Percentiles rank a stretch among this genome's conserved stretches.
phyloP scores from a whole-genome alignment of 1,140 invertebrate species.

The Drosophila elegans region DNA sequence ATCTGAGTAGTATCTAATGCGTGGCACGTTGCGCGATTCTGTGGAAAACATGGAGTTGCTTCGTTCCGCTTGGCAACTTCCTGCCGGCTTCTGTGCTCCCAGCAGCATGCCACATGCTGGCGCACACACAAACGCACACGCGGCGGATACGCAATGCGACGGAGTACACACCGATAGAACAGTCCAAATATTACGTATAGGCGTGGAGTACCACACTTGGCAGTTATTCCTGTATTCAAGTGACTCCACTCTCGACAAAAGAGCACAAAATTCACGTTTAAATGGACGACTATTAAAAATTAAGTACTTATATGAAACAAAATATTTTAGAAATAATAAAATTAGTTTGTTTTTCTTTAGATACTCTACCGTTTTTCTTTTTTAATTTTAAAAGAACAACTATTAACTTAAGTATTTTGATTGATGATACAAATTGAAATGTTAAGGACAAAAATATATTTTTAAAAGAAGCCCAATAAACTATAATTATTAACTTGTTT shows the following conservation, averaged over 20 bases:
- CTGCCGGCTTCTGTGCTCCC: conserved; percentile 58
- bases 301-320: background rate
- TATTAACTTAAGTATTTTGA: too few relatives aligned
- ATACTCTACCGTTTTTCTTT: too few relatives aligned
- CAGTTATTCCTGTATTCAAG: background rate
- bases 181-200: conserved; percentile 47
- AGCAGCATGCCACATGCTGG: conserved; percentile 56
- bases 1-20: conserved; percentile 58
- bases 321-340: background rate
- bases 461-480: too few relatives aligned
- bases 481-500: too few relatives aligned
- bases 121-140: conserved; percentile 64
- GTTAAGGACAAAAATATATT: too few relatives aligned
- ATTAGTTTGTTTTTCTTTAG: too few relatives aligned
- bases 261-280: background rate
- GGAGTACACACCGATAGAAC: conserved; percentile 1
- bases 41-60: conserved; percentile 14
- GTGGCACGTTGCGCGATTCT: conserved; percentile 34
- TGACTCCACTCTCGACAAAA: background rate
- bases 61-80: conserved; percentile 18
- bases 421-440: too few relatives aligned
- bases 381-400: too few relatives aligned
- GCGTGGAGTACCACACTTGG: conserved; percentile 1
- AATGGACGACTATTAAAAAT: background rate
- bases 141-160: conserved; percentile 21